Conservation (phyloP, 1,140 invertebrate genomes). For the Neelides sp. region DNA sequence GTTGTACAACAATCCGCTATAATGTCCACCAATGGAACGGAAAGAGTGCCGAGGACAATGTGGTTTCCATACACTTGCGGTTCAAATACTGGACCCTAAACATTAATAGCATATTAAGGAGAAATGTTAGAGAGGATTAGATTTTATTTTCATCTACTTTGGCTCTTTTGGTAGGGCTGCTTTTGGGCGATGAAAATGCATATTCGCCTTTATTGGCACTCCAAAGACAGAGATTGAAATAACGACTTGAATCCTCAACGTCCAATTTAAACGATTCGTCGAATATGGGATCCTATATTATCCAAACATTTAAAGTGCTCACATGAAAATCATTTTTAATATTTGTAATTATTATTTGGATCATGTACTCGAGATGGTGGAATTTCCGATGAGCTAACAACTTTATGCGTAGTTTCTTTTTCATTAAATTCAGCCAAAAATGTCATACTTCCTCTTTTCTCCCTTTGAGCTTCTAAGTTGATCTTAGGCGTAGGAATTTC, state of each 20-base stretch:
- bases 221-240: constrained; percentile 74
- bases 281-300: constrained; percentile 49
- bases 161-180: constrained; percentile 23
- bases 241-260: constrained; percentile 54
- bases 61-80: constrained; percentile 16
- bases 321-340: not conserved
- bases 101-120: not conserved
- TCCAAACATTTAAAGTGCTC: constrained; percentile 21
- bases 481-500: no score
- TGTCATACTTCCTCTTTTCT: no score
- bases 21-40: constrained; percentile 60
- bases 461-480: no score
- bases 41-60: constrained; percentile 57
- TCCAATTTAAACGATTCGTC: constrained; percentile 62
- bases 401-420: no score
- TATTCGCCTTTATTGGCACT: constrained; percentile 31
- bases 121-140: not conserved
- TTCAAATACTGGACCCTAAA: constrained; percentile 3
- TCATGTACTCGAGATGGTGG: constrained; percentile 5
- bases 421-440: no score
- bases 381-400: not conserved
- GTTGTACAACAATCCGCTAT: constrained; percentile 65
- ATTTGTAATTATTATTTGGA: not conserved
- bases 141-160: constrained; percentile 16
- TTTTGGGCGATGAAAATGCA: constrained; percentile 20